Base-by-base conservation (phyloP, 2,113 vertebrate species). In the Pelvicachromis taeniatus region DNA sequence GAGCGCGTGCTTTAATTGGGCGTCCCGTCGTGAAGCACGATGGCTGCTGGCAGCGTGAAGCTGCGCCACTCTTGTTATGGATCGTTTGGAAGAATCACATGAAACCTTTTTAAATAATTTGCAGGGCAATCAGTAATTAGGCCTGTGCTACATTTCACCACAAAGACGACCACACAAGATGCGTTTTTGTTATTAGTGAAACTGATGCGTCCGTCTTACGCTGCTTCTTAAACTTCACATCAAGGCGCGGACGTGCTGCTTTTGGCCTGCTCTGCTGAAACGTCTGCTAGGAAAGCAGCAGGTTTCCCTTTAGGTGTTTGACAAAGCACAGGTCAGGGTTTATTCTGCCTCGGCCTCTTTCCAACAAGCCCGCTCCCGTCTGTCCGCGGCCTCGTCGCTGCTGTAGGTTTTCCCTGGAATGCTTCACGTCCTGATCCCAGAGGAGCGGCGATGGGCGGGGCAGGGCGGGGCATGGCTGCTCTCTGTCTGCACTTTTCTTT, bases 371-470 rank as follows among this genome's bases (percentile, higher is more conserved):
- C 10, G 55, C n/a, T 84, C 86, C 84, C 89, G 78, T 89, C 16
- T 61, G 82, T 92, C 90, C 65, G 80, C 59, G 4, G 77, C 56
- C 68, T 40, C 10, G 2, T 53, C 73, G 26, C 77, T 42, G 85
- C 88, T 87, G 85, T 88, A 87, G 90, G 89, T 93, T 94, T 81
- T 48, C 80, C 84, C 87, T 85, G 81, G 85, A 91, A 89, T 93
- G 83, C 89, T 17, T 89, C 91, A 84, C 87, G 77, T 85, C 82
- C 85, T 9, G 3, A 26, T 19, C 78, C 78, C 88, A 70, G 54
- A 91, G 90, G 89, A 48, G 88, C 88, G 91, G 86, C n/a, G n/a
- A n/a, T n/a, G n/a, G 40, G 14, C 77, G 23, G 86, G 12, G 59
- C 58, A 61, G 58, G 17, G 19, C 85, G 38, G 87, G 87, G 89